Evolutionary conservation across 2,888 invertebrate species (phyloP), one percentile per base, ranked within the genome.

Genomic region (Bugulina stolonifera): DNA sequence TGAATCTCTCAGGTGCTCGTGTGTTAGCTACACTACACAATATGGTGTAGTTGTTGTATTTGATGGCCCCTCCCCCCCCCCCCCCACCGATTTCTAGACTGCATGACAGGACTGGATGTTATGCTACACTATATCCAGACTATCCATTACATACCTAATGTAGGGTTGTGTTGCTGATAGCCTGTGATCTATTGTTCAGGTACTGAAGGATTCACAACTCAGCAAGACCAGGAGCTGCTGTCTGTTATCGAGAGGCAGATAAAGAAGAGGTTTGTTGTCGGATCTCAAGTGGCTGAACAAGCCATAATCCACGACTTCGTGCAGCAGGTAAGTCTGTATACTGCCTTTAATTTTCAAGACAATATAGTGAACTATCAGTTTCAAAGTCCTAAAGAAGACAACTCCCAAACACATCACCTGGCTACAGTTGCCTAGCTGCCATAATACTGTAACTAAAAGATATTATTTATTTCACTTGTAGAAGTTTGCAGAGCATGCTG

Each of bases 171-270:
- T n/a, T n/a, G n/a, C n/a, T n/a, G n/a, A n/a, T n/a, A n/a, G n/a
- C n/a, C n/a, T 43, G 43, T 43, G 43, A 43, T 5, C 32, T 72
- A 34, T 25, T 69, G 25, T 79, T 35, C 23, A 92, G 93, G 94
- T 69, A 94, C 93, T n/a, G 98, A 99, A 88, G 99, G 98, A 10
- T 99, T 98, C 82, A 95, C 96, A 0, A 90, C 93, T 0, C 91
- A 93, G 78, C 94, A 94, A 83, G 97, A 99, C 83, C 93, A 93
- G 79, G 95, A 97, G 81, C 89, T 91, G 84, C 83, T 99, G 52
- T 88, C 89, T 55, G 90, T 93, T 3, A 91, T 99, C 75, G 99
- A 99, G 83, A 93, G 91, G 80, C 97, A 98, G 83, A 83, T 99
- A 73, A 98, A 97, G 85, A 89, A 91, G 72, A 88, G 97, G 73